phyloP scores from a whole-genome alignment of 2,888 invertebrate species.

The Colostygia pectinataria region DNA sequence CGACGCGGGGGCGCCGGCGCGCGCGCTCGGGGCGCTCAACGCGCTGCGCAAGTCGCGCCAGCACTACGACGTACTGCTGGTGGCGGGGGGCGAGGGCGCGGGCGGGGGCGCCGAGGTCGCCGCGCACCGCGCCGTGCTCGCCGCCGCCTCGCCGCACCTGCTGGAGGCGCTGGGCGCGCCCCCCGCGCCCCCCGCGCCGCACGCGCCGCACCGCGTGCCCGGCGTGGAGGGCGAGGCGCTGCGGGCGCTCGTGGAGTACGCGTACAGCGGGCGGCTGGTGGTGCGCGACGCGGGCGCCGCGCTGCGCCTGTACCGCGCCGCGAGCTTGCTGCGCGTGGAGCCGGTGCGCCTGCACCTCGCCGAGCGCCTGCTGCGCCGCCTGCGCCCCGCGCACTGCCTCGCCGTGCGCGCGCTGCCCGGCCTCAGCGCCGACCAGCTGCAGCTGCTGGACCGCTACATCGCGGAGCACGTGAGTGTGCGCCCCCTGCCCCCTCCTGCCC shows the following conservation, averaged over 20 bases:
- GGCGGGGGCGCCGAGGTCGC: slow-evolving; percentile 69
- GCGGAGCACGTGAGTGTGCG: slow-evolving; percentile 83
- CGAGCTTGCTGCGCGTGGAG: no score
- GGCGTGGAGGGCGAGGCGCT: slow-evolving; percentile 82
- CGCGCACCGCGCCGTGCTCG: slow-evolving; percentile 92
- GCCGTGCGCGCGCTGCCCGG: slow-evolving; percentile 71
- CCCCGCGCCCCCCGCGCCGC: slow-evolving; percentile 30
- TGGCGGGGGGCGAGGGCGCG: slow-evolving; percentile 85
- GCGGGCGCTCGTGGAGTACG: slow-evolving; percentile 90
- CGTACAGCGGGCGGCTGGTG: slow-evolving; percentile 88
- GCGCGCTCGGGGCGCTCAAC: slow-evolving; percentile 87
- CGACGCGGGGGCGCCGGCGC: slow-evolving; percentile 83
- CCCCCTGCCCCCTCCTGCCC: not conserved
- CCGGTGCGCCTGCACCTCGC: slow-evolving; percentile 89
- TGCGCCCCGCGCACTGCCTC: slow-evolving; percentile 84
- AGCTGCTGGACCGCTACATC: slow-evolving; percentile 86
- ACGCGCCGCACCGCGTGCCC: slow-evolving; percentile 42
- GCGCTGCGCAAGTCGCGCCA: slow-evolving; percentile 92
- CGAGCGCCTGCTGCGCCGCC: slow-evolving; percentile 84
- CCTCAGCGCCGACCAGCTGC: slow-evolving; percentile 81
- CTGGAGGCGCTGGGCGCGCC: slow-evolving; percentile 81
- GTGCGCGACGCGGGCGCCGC: slow-evolving; percentile 78
- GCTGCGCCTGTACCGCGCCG: slow-evolving; percentile 91
- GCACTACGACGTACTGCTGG: slow-evolving; percentile 93
- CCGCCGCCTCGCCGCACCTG: slow-evolving; percentile 89